A percentile compares a stretch with the other conserved stretches of the same genome.
Evolutionary conservation across 2,888 invertebrate species (phyloP).

Genomic region (Mongoloraphidia duomilia): DNA sequence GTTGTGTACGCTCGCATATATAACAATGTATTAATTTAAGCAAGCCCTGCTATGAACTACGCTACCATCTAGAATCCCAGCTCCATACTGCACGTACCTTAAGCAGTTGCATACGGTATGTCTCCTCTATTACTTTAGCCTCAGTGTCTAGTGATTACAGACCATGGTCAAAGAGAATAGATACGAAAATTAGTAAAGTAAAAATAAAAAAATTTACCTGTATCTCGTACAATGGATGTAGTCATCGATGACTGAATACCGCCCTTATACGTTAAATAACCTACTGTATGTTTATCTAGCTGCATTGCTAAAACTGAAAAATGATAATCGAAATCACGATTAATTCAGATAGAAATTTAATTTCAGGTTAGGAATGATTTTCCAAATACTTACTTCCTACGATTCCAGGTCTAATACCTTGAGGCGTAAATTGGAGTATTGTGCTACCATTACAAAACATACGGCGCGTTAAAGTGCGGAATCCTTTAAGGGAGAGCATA

Average conservation of each 20-base stretch:
- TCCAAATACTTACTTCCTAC: constrained; percentile 49
- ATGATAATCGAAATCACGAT: constrained; percentile 4
- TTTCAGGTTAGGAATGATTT: constrained; percentile 1
- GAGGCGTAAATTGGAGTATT: constrained; percentile 59
- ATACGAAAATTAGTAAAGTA: no score
- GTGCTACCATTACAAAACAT: constrained; percentile 66
- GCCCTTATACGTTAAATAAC: constrained; percentile 73
- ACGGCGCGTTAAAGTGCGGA: constrained; percentile 55
- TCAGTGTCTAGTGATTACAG: no score
- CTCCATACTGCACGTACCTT: no score
- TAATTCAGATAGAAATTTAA: background rate
- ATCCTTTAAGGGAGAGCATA: constrained; percentile 60
- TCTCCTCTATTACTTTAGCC: no score
- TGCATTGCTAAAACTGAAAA: constrained; percentile 64
- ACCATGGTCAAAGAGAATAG: no score
- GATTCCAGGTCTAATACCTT: constrained; percentile 62
- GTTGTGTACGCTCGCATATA: no score
- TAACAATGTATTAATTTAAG: no score
- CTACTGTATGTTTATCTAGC: constrained; percentile 74
- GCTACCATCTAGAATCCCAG: no score
- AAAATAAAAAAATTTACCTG: constrained; percentile 36
- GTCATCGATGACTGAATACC: constrained; percentile 61
- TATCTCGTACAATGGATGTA: constrained; percentile 65
- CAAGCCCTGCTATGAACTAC: no score
- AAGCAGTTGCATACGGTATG: no score